These are phyloP conservation scores for Orius insidiosus DNA, from an alignment of 1,140 invertebrate genomes.

Conservation along the genomic window DNA sequence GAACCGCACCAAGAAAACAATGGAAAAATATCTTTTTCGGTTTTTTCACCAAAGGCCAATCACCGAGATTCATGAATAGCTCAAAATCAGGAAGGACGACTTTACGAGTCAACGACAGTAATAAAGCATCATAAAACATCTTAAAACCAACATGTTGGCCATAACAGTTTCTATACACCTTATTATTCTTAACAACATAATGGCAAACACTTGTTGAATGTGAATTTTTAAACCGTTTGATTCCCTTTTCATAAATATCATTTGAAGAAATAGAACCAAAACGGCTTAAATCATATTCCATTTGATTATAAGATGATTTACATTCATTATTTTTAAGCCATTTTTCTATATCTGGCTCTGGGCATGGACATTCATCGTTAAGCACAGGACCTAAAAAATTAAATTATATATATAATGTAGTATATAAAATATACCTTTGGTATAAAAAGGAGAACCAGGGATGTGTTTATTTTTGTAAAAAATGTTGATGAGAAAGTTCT, in stretches of 20 bases:
- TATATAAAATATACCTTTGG: conserved; percentile 38
- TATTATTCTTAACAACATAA: conserved; percentile 72
- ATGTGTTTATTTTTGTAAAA: conserved; percentile 48
- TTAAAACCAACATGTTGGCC: conserved; percentile 91
- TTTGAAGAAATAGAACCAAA: conserved; percentile 60
- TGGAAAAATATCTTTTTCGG: conserved; percentile 40
- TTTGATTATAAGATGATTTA: conserved; percentile 41
- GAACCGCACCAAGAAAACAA: conserved; percentile 96
- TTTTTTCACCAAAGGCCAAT: conserved; percentile 71
- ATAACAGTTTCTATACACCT: conserved; percentile 76
- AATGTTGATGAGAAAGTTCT: conserved; percentile 48
- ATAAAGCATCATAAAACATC: conserved; percentile 82
- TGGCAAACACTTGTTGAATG: conserved; percentile 74
- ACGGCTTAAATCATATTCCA: conserved; percentile 49
- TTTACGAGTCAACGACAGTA: conserved; percentile 69
- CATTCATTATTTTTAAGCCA: conserved; percentile 59
- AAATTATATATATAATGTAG: conserved; percentile 13
- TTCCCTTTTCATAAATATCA: conserved; percentile 40
- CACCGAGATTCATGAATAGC: conserved; percentile 84
- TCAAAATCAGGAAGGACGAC: conserved; percentile 73
- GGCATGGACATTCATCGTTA: conserved; percentile 75
- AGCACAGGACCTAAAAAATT: conserved; percentile 43
- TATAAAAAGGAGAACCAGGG: conserved; percentile 43
- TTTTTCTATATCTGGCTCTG: conserved; percentile 36
- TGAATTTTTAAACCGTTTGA: conserved; percentile 47